phyloP scores from a whole-genome alignment of 2,113 vertebrate genomes.

The Otocyon megalotis region DNA sequence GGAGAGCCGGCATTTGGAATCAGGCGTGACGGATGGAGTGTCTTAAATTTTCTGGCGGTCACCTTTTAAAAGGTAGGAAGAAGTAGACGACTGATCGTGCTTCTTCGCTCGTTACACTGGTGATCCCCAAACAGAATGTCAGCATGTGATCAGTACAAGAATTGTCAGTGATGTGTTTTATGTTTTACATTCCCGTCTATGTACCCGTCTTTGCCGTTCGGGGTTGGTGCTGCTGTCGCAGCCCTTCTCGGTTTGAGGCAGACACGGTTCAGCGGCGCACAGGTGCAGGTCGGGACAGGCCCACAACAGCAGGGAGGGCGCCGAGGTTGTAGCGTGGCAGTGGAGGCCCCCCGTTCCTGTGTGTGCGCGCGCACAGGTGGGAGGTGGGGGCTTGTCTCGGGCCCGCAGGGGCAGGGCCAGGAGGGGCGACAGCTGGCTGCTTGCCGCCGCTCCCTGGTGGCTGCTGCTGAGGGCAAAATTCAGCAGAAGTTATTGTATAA shows the following conservation, averaged over 20 bases:
- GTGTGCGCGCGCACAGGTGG: no score
- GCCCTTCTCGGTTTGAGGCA: neutral
- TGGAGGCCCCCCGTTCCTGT: neutral
- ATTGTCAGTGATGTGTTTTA: neutral
- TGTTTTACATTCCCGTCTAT: neutral
- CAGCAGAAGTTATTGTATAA: constrained; percentile 12
- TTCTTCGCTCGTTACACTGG: neutral
- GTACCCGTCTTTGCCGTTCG: neutral
- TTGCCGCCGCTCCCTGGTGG: neutral
- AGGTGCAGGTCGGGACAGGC: neutral
- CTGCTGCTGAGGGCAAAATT: neutral
- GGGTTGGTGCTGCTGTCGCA: accelerated
- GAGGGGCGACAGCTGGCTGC: neutral
- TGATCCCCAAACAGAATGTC: neutral
- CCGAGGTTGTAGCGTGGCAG: neutral
- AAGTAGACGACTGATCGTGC: neutral
- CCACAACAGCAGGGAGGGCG: accelerated
- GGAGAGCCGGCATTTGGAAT: constrained; percentile 56
- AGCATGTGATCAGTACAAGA: accelerated
- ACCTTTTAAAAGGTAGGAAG: neutral
- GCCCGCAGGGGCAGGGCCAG: neutral
- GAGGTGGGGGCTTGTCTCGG: neutral
- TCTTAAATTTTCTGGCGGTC: neutral
- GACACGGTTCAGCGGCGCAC: accelerated
- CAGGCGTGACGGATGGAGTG: neutral